phyloP scores from a whole-genome alignment of 30 jellyfish, hydroid and myxozoan species.

The Aurelia sp. region DNA sequence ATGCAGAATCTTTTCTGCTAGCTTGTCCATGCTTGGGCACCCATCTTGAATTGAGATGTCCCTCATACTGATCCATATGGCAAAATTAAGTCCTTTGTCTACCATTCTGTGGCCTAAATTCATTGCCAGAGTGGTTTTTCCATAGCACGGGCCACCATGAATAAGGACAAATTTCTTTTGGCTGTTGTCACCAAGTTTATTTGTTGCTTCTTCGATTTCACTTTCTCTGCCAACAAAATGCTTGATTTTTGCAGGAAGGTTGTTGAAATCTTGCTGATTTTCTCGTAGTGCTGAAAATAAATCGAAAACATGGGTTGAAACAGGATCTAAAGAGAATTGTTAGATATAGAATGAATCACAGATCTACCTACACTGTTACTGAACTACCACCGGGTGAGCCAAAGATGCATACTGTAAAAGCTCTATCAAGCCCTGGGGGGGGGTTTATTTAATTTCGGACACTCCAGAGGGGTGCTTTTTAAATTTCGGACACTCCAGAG shows the following conservation, averaged over 20 bases:
- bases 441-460: too few relatives aligned
- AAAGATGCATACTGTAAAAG: too few relatives aligned
- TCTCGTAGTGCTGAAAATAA: constrained; percentile 7
- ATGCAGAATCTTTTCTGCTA: constrained; percentile 11
- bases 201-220: background rate
- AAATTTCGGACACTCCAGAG: too few relatives aligned
- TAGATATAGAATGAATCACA: too few relatives aligned
- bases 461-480: too few relatives aligned
- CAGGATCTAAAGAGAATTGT: background rate
- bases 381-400: too few relatives aligned
- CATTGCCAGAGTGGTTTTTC: constrained; percentile 16
- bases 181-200: background rate
- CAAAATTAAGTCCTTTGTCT: constrained; percentile 15
- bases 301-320: background rate
- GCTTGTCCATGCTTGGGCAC: background rate
- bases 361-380: too few relatives aligned
- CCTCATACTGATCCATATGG: constrained; percentile 41
- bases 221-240: constrained; percentile 15
- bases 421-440: too few relatives aligned
- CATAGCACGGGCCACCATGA: constrained; percentile 40
- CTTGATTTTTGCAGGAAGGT: background rate
- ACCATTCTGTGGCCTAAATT: constrained; percentile 17
- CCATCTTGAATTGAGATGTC: background rate
- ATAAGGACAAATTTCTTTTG: background rate
- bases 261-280: constrained; percentile 19